These are phyloP conservation scores for Coregonus suidteri DNA, from an alignment of 2,797 vertebrate species.

Conservation along the genomic window DNA sequence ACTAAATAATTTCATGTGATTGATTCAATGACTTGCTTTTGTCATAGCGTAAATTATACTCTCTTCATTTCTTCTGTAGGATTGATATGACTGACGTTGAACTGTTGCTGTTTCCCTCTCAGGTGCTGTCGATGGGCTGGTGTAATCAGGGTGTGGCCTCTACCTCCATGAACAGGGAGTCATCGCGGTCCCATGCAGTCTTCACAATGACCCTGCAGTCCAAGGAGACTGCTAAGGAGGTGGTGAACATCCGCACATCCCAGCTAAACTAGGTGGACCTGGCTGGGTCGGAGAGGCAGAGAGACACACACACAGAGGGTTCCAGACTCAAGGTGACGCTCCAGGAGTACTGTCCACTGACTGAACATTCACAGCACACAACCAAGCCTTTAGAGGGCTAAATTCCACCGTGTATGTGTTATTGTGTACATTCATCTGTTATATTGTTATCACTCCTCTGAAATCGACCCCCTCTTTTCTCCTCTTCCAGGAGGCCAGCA, in stretches of 20 bases:
- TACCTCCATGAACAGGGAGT: slow-evolving; percentile 97
- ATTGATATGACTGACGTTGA: not conserved
- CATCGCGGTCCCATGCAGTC: slow-evolving; percentile 93
- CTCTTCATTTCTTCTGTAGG: not conserved
- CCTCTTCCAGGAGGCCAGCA: slow-evolving; percentile 87
- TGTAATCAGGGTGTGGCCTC: slow-evolving; percentile 93
- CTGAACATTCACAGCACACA: not conserved
- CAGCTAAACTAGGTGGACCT: slow-evolving; percentile 94
- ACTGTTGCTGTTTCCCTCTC: slow-evolving; percentile 15
- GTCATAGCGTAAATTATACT: not conserved
- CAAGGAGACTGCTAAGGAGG: slow-evolving; percentile 85
- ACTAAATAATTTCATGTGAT: slow-evolving; percentile 19
- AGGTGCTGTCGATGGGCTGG: slow-evolving; percentile 93
- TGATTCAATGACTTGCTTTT: not conserved
- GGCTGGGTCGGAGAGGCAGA: slow-evolving; percentile 95
- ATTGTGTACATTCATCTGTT: too few relatives aligned
- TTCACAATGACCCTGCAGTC: slow-evolving; percentile 94
- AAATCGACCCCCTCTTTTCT: slow-evolving; percentile 1
- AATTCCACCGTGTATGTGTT: not conserved
- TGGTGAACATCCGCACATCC: slow-evolving; percentile 91
- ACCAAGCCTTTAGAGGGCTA: not conserved
- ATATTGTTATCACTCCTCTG: not conserved
- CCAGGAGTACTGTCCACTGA: not conserved
- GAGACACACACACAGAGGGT: slow-evolving; percentile 90
- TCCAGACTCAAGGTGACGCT: slow-evolving; percentile 85